Percentiles rank a stretch among this genome's conserved stretches.
These are phyloP conservation scores for Enteromius afrohamiltoni DNA, from an alignment of 2,797 vertebrate species.

Conservation along the genomic window DNA sequence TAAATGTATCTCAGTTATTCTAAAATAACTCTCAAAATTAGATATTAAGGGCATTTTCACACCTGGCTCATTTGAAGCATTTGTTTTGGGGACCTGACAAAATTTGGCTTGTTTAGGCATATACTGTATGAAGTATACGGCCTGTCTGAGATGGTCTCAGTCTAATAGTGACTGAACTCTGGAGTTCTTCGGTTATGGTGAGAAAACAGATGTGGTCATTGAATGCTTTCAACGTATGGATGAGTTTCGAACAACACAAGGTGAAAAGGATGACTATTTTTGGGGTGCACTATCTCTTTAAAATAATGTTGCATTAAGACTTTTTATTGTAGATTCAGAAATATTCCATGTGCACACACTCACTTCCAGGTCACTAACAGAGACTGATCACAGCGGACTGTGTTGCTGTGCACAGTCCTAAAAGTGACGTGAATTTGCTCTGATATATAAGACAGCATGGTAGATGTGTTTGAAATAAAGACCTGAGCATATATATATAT, in stretches of 20 bases:
- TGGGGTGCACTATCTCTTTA: background rate
- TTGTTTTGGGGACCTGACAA: background rate
- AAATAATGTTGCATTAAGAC: conserved; percentile 35
- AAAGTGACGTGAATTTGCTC: conserved; percentile 68
- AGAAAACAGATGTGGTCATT: background rate
- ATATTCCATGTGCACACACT: conserved; percentile 47
- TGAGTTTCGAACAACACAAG: background rate
- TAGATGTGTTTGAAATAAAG: conserved; percentile 52
- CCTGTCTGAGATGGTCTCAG: background rate
- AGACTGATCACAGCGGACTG: conserved; percentile 49
- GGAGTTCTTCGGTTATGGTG: too few species aligned
- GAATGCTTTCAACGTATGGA: background rate
- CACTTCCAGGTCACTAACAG: conserved; percentile 52
- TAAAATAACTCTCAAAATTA: background rate
- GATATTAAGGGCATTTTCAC: background rate
- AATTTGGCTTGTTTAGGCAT: background rate
- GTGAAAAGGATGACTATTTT: background rate
- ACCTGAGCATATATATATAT: background rate
- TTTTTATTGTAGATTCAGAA: conserved; percentile 52
- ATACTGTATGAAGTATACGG: background rate
- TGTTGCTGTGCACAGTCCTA: conserved; percentile 53
- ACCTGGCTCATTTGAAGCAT: background rate
- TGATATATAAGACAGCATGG: conserved; percentile 52
- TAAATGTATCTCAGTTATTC: background rate
- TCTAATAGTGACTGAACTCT: too few species aligned